Conservation (phyloP, 92 coral and sea anemone genomes). For the Plumapathes pennacea region DNA sequence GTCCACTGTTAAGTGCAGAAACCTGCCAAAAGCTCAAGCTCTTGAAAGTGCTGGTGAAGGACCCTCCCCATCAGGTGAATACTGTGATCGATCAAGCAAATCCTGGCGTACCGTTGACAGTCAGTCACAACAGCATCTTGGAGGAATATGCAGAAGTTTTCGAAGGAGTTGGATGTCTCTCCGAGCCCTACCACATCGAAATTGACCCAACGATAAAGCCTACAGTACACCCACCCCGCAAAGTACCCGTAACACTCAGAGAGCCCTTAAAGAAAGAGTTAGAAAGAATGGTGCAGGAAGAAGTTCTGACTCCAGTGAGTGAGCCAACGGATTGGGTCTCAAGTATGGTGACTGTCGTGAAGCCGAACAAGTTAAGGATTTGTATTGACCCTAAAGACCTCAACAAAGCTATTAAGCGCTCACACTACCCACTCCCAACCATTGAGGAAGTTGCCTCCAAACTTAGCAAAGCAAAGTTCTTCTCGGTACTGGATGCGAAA, state of each 20-base stretch:
- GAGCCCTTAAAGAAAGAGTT: conserved; percentile 20
- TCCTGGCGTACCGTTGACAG: not conserved
- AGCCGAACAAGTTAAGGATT: conserved; percentile 35
- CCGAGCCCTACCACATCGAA: conserved; percentile 30
- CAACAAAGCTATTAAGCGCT: conserved; percentile 11
- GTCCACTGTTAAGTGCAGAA: conserved; percentile 40
- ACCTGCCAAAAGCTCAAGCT: conserved; percentile 34
- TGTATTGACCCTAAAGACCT: conserved; percentile 33
- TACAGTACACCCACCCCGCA: conserved; percentile 50
- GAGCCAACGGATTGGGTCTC: conserved; percentile 33
- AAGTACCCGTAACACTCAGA: conserved; percentile 38
- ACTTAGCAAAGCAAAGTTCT: conserved; percentile 16
- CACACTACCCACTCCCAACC: conserved; percentile 23
- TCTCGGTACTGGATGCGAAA: conserved; percentile 14
- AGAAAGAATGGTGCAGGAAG: conserved; percentile 9
- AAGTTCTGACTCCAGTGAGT: conserved; percentile 20
- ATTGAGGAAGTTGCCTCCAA: conserved; percentile 17
- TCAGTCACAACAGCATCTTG: conserved; percentile 21
- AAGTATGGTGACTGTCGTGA: conserved; percentile 28
- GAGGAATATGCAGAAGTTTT: conserved; percentile 29
- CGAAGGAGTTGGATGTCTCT: conserved; percentile 34
- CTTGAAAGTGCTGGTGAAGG: conserved; percentile 32
- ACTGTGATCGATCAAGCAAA: conserved; percentile 1
- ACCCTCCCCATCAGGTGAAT: conserved; percentile 25
- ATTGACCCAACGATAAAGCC: conserved; percentile 30